These are phyloP conservation scores for Nasonia oneida DNA, from an alignment of 2,888 invertebrate genomes.

Conservation along the genomic window DNA sequence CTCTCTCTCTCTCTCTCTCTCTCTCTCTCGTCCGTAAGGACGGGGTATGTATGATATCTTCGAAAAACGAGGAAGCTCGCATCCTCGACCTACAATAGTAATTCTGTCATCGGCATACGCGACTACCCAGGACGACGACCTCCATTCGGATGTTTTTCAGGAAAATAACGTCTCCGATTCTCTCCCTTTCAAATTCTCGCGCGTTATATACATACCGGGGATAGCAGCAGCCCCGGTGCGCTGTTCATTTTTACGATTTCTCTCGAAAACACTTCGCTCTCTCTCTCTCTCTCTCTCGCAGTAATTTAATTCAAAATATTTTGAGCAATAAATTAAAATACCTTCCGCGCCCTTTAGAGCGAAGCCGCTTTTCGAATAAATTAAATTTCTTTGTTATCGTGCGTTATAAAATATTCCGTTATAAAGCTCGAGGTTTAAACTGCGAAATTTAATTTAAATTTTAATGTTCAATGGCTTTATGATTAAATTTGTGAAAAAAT, in stretches of 20 bases:
- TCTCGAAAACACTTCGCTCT: not conserved
- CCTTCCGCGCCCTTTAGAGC: not conserved
- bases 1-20: not conserved
- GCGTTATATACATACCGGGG: not conserved
- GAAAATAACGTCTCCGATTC: constrained; percentile 45
- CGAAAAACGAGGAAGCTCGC: not conserved
- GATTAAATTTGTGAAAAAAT: not conserved
- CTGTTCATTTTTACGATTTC: not conserved
- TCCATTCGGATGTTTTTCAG: constrained; percentile 25
- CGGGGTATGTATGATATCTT: not conserved
- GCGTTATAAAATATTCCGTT: not conserved
- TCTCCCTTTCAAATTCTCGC: not conserved
- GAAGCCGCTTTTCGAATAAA: not conserved
- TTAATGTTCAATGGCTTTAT: not conserved
- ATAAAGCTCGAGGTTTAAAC: not conserved
- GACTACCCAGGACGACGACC: not conserved
- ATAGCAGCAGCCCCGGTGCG: not conserved
- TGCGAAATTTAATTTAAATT: not conserved
- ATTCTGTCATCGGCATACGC: constrained; percentile 36
- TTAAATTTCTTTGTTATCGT: too few relatives aligned
- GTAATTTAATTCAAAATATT: not conserved
- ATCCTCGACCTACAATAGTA: constrained; percentile 35
- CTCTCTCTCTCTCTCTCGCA: not conserved
- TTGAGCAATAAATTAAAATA: not conserved
- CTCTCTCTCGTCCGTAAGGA: too few relatives aligned